Evolutionary conservation across 2,797 vertebrate genomes (phyloP), one percentile per base, ranked within the genome.

Genomic region (Peromyscus attwateri): DNA sequence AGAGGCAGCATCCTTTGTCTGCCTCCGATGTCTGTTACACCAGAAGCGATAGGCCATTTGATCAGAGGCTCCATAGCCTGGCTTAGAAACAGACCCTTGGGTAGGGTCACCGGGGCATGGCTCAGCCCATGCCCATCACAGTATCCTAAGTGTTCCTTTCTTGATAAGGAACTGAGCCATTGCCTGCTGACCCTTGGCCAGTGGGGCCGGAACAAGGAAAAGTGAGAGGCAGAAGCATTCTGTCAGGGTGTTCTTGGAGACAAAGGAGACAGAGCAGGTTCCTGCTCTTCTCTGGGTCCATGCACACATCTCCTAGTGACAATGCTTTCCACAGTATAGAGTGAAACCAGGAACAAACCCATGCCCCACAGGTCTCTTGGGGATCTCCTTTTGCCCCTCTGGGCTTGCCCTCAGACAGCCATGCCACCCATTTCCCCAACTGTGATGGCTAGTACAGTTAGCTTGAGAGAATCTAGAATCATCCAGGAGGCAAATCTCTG

Each of bases 51-150:
- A 4, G 1, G 4, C 12, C 21, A 81, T 49, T 40, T 68, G 83
- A 49, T 49, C 3, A 66, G 29, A 12, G 25, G 64, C 31, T 70
- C 46, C 23, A 31, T 75, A 29, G 11, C 68, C 23, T 73, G 10
- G 4, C 1, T 68, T 37, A 49, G 43, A 13, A 46, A 77, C 55
- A 64, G 40, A 77, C 23, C 9, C 7, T 5, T 25, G 3, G 43
- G 37, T 49, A n/a, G 2, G 21, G 3, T 37, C 31, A 21, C 52
- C 14, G 52, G 43, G 25, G 4, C 23, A 29, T 52, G 49, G 6
- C 12, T 10, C 31, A 29, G 31, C 13, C 34, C 0, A 0, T 13
- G 23, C 4, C 17, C 1, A 31, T 13, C 29, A 4, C 0, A 0
- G 11, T 2, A 27, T 1, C 68, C 71, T 1, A 4, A 34, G 3